Evolutionary conservation across 2,113 vertebrate species (phyloP), one percentile per base, ranked within the genome.

Genomic region (Neodon shergylaensis): DNA sequence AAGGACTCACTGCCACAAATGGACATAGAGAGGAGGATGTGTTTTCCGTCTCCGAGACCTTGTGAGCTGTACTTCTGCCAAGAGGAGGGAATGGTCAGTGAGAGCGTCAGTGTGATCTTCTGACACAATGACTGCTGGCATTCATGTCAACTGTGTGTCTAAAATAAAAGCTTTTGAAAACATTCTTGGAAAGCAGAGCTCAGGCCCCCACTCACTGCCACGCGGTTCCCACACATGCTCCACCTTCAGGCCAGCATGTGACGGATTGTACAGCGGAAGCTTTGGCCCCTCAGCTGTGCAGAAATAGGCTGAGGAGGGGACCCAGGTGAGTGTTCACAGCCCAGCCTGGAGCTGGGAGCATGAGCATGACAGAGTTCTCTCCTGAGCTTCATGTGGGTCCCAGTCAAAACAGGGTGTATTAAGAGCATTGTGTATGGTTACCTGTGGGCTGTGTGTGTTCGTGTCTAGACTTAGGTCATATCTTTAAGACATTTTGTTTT

Each of bases 81-180:
- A 65, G 63, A 42, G 42, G 95, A 70, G 26, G 26, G 21, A 47
- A 36, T 70, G 63, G 54, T 47, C 94, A 52, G 11, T 16, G 0
- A 33, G 58, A 81, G 39, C 28, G 36, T 81, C 88, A 1, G 42
- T 84, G 22, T 36, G 17, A 91, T 31, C 14, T 49, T 96, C 79
- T 78, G n/a, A 1, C 7, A 49, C 5, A 0, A 26, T 10, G 78
- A 49, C 68, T 94, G 49, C 66, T 49, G 81, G 77, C 90, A 1
- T 95, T 85, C 97, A 73, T 97, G 91, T 87, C 92, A 95, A n/a
- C 83, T 81, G 1, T 94, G 94, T 95, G 84, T 95, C 94, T 96
- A 97, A 97, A 98, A 96, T 92, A 94, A 97, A 98, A 33, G 31
- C 78, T 94, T 90, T 97, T 86, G 66, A 92, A 88, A 96, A 97